Conservation (phyloP, 2,113 vertebrate genomes). For the Tyto alba region DNA sequence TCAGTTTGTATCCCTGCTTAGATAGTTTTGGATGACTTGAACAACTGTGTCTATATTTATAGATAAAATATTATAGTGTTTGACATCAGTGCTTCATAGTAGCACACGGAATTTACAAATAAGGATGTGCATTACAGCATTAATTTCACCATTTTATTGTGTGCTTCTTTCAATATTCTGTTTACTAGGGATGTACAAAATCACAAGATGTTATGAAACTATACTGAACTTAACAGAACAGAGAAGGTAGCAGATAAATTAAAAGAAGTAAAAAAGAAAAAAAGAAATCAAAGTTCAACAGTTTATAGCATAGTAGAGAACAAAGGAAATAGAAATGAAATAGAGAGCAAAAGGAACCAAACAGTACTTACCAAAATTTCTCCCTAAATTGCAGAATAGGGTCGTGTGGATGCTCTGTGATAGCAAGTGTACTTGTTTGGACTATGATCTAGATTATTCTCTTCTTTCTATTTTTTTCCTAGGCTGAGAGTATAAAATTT, state of each 20-base stretch:
- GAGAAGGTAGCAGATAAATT: neutral
- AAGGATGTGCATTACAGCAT: neutral
- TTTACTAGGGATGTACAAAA: neutral
- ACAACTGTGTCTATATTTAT: neutral
- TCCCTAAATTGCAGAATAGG: neutral
- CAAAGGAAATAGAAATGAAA: too few species aligned
- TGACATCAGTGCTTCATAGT: neutral
- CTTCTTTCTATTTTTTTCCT: neutral
- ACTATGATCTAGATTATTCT: neutral
- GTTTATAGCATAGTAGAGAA: neutral
- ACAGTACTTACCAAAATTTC: neutral
- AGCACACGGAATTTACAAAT: neutral
- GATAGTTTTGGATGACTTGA: neutral
- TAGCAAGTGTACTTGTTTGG: neutral
- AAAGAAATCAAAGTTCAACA: neutral
- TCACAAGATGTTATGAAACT: neutral
- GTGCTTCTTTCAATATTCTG: neutral
- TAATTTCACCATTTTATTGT: neutral
- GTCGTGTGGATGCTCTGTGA: neutral
- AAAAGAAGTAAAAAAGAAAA: neutral
- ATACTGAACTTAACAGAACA: neutral
- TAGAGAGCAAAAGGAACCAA: too few species aligned
- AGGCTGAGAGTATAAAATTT: neutral
- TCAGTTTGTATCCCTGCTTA: neutral
- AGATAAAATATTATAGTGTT: neutral